Evolutionary conservation across 2,113 vertebrate species (phyloP).

Genomic region (Neogobius melanostomus): DNA sequence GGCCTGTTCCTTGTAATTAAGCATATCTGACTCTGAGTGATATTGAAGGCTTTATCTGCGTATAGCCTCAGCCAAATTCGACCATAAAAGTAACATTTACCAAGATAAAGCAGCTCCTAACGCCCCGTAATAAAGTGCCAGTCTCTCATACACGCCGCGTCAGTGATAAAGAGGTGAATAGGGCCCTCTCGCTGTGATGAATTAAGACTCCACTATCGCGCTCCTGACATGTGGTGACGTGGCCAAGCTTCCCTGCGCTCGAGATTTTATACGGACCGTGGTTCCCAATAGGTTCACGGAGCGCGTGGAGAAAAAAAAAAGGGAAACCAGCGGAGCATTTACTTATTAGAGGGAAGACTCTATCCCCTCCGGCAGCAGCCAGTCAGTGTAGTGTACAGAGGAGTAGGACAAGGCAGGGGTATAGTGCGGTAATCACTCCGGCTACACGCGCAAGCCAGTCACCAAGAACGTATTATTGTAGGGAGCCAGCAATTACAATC

Average conservation of each 20-base stretch:
- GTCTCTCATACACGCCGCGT: conserved; percentile 14
- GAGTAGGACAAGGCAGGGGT: conserved; percentile 22
- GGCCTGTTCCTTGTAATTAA: neutral
- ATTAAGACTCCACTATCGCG: conserved; percentile 48
- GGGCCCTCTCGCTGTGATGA: conserved; percentile 37
- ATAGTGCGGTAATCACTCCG: neutral
- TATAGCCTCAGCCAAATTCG: neutral
- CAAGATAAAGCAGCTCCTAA: conserved; percentile 22
- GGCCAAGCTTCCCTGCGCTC: conserved; percentile 35
- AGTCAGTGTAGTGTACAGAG: conserved; percentile 25
- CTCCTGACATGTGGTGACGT: conserved; percentile 45
- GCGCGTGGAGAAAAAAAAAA: conserved; percentile 25
- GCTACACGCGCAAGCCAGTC: neutral
- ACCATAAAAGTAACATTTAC: conserved; percentile 32
- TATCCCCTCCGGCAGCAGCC: conserved; percentile 4
- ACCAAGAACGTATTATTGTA: neutral
- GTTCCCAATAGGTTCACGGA: conserved; percentile 39
- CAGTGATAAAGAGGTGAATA: conserved; percentile 47
- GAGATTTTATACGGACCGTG: conserved; percentile 42
- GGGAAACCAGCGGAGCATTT: conserved; percentile 49
- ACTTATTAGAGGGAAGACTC: conserved; percentile 48
- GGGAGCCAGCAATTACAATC: neutral
- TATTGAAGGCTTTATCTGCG: conserved; percentile 17
- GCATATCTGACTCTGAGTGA: neutral
- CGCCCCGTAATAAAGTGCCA: conserved; percentile 14